A percentile compares a stretch with the other conserved stretches of the same genome.
These are phyloP conservation scores for Hololepta plana DNA, from an alignment of 2,888 invertebrate genomes.

Conservation along the genomic window DNA sequence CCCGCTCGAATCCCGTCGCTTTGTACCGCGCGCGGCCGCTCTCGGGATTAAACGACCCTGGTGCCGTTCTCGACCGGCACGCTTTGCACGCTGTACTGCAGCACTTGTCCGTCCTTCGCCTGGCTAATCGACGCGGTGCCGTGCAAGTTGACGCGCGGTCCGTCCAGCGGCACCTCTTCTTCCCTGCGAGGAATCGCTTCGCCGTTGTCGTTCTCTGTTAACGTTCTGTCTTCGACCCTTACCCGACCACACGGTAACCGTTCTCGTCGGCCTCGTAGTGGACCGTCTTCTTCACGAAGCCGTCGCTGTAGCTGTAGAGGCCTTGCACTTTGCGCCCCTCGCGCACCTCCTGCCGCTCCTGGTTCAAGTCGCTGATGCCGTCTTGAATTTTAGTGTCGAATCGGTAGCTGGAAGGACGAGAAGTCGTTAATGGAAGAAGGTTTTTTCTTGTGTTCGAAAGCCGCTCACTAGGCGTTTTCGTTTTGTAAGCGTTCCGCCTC, in stretches of 20 bases:
- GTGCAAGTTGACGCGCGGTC: constrained; percentile 26
- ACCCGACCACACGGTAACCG: constrained; percentile 40
- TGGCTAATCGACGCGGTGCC: constrained; percentile 26
- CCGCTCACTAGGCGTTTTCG: constrained; percentile 12
- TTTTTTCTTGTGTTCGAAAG: neutral
- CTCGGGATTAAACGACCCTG: too few relatives aligned
- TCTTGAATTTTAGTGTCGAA: constrained; percentile 29
- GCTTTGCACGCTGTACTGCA: constrained; percentile 24
- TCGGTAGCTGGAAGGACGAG: constrained; percentile 21
- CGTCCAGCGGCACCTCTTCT: constrained; percentile 25
- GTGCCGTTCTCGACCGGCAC: constrained; percentile 13
- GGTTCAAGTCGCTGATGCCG: constrained; percentile 28
- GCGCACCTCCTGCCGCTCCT: constrained; percentile 25
- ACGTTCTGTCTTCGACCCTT: constrained; percentile 14
- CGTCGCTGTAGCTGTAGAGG: constrained; percentile 40
- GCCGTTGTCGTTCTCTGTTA: constrained; percentile 1
- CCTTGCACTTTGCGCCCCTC: constrained; percentile 31
- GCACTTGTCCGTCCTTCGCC: constrained; percentile 24
- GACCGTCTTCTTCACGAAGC: constrained; percentile 34
- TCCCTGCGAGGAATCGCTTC: constrained; percentile 18
- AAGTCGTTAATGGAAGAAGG: neutral
- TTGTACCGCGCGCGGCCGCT: too few relatives aligned
- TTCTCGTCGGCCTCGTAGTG: constrained; percentile 40
- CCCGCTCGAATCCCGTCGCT: too few relatives aligned
- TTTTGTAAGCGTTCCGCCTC: constrained; percentile 12